phyloP scores from a whole-genome alignment of 2,797 vertebrate genomes.

The Myotis myotis region DNA sequence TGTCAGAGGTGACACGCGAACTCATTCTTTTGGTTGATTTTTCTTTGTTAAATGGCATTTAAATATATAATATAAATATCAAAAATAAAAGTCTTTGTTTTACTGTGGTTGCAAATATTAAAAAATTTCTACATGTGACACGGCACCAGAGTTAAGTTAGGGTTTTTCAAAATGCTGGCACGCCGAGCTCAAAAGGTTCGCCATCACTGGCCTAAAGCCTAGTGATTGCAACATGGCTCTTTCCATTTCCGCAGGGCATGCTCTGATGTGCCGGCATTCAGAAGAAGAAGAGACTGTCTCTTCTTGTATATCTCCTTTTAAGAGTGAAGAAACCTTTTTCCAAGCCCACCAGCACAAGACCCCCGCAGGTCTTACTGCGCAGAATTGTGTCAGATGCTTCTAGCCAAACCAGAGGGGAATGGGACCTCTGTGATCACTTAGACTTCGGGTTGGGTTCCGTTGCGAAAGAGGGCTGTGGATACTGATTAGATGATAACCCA shows the following conservation, averaged over 20 bases:
- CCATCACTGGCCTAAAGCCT: too few relatives aligned
- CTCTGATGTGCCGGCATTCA: background rate
- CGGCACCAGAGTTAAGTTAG: too few relatives aligned
- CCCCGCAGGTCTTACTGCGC: background rate
- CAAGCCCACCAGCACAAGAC: background rate
- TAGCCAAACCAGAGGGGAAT: background rate
- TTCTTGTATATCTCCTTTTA: background rate
- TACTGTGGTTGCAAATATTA: too few relatives aligned
- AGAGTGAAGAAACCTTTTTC: background rate
- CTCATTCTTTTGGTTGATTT: too few relatives aligned
- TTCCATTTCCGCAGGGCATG: background rate
- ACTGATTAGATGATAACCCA: background rate
- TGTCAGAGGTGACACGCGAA: too few relatives aligned
- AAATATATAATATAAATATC: too few relatives aligned
- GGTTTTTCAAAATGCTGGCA: too few relatives aligned
- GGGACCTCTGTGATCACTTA: background rate
- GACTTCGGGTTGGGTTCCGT: background rate
- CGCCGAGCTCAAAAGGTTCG: too few relatives aligned
- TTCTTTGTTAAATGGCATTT: too few relatives aligned
- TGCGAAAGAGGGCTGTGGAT: background rate
- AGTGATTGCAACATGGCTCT: background rate
- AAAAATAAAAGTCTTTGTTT: too few relatives aligned
- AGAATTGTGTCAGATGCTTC: background rate
- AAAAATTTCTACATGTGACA: too few relatives aligned
- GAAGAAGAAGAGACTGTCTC: background rate